Evolutionary conservation across 1,140 invertebrate genomes (phyloP), one percentile per base, ranked within the genome.

Genomic region (Drosophila fuyamai): DNA sequence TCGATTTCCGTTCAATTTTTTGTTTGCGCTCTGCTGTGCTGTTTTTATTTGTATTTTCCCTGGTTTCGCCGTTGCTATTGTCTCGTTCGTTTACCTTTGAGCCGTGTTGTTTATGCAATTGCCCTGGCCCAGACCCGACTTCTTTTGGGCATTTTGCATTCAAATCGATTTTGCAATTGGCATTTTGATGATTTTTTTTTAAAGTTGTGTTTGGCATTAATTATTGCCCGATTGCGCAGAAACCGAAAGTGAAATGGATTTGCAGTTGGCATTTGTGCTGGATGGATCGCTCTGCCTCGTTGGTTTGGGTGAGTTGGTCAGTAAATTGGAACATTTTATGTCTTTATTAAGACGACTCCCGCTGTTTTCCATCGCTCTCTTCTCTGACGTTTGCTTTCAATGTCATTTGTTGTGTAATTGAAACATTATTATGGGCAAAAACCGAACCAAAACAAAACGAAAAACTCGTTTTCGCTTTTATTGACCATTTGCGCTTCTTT

Each of bases 391-490:
- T 41, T 62, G 48, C 44, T 71, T 88, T 89, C 83, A 88, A 88
- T 88, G 83, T 75, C 83, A 89, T 78, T 80, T 63, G 18, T 86
- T 79, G 77, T 78, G 76, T 76, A 66, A 85, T 66, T 58, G 54
- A 74, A 58, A 23, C 48, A 60, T 59, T 76, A 68, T 60, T 76
- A 76, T 76, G 73, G 72, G 36, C 73, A 59, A 63, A 63, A 32
- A 29, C 27, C 51, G n/a, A 50, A 23, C 14, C 50, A 54, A 63
- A 50, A 66, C 46, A 76, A 76, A 51, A 41, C 41, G 35, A 35
- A 50, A 80, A 90, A 90, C 85, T 60, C 47, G 86, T 90, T 91
- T 91, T 88, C 79, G 90, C 79, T 91, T 86, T 89, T 90, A 84
- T 90, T 79, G 77, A 72, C 66, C 84, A 82, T 91, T 86, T 68